phyloP scores from a whole-genome alignment of 2,888 invertebrate species.

The Acanthosepion pharaonis region DNA sequence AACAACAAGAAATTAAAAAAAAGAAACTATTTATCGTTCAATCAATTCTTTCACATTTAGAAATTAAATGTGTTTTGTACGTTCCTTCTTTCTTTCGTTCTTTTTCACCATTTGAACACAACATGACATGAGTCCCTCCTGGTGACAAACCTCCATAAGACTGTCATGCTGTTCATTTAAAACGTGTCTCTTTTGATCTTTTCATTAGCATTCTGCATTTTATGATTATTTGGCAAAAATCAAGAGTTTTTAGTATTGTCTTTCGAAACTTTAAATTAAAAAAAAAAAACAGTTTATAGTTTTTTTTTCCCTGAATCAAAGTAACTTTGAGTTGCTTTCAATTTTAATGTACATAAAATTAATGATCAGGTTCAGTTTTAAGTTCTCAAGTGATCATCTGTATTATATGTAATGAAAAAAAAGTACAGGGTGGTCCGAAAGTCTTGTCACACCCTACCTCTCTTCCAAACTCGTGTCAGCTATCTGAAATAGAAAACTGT shows the following conservation, averaged over 20 bases:
- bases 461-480: too few relatives aligned
- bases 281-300: not conserved
- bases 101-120: not conserved
- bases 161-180: not conserved
- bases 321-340: not conserved
- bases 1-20: not conserved
- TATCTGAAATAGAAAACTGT: too few relatives aligned
- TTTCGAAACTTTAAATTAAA: not conserved
- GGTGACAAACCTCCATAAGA: not conserved
- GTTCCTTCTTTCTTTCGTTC: not conserved
- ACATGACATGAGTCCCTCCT: not conserved
- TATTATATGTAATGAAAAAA: not conserved
- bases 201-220: not conserved
- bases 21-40: not conserved
- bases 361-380: not conserved
- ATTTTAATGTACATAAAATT: not conserved
- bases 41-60: not conserved
- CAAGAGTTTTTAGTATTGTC: not conserved
- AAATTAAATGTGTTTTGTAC: not conserved
- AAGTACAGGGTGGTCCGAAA: too few relatives aligned
- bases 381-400: not conserved
- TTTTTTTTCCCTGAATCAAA: not conserved
- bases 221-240: not conserved
- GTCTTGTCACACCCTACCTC: too few relatives aligned
- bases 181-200: not conserved